Conservation (phyloP, 2,797 vertebrate species). For the Mormyrops boulengeri region DNA sequence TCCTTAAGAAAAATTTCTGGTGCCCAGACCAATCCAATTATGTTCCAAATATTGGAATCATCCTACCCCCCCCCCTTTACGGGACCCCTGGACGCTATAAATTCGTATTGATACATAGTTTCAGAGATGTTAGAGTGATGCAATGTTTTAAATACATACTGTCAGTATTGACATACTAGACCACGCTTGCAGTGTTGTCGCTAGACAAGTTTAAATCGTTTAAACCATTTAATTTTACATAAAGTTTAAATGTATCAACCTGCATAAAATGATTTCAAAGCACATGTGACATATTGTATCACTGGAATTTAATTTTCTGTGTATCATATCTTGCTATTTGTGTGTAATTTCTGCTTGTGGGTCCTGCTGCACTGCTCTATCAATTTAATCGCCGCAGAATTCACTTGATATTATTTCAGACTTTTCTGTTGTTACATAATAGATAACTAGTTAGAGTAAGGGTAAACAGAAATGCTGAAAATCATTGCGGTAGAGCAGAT, state of each 20-base stretch:
- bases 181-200: neutral
- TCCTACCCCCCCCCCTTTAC: neutral
- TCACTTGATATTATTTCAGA: neutral
- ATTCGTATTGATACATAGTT: neutral
- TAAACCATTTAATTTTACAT: neutral
- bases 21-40: neutral
- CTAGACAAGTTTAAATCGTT: neutral
- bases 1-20: neutral
- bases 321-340: neutral
- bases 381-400: neutral
- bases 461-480: neutral
- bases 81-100: neutral
- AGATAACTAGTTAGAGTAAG: no score
- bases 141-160: neutral
- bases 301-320: neutral
- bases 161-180: neutral
- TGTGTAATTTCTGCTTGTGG: neutral
- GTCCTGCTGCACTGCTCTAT: neutral
- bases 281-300: neutral
- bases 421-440: neutral
- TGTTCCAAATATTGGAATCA: neutral
- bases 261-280: neutral
- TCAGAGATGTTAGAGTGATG: neutral
- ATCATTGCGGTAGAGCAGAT: neutral
- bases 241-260: neutral